Percentiles rank a stretch among this genome's conserved stretches.
Evolutionary conservation across 2,888 invertebrate genomes (phyloP).

Genomic region (Operophtera brumata): DNA sequence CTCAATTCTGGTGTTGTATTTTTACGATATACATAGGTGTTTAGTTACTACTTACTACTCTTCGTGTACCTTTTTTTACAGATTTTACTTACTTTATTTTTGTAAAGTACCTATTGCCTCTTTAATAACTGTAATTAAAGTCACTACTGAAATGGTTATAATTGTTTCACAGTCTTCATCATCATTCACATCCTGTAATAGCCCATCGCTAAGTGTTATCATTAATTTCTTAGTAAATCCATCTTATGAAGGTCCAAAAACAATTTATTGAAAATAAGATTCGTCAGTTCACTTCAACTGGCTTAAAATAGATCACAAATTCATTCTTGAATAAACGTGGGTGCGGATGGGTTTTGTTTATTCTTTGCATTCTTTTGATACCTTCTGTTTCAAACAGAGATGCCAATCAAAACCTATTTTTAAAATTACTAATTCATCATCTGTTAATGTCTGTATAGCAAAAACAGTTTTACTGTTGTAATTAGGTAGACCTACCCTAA

Average conservation of each 20-base stretch:
- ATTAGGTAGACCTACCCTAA: no score
- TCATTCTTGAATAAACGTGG: constrained; percentile 14
- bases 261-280: not conserved
- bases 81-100: no score
- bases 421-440: not conserved
- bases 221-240: no score
- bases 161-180: not conserved
- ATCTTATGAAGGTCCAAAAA: not conserved
- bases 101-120: no score
- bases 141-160: not conserved
- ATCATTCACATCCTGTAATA: not conserved
- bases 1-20: not conserved
- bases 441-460: not conserved
- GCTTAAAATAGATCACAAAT: constrained; percentile 21
- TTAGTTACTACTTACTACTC: no score
- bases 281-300: constrained; percentile 4
- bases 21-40: no score
- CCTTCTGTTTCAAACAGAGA: not conserved
- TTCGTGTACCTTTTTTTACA: no score
- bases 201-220: not conserved
- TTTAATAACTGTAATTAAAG: no score
- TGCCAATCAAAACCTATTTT: constrained; percentile 3
- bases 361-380: constrained; percentile 10
- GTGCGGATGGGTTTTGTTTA: constrained; percentile 11
- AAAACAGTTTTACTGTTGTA: no score